Conservation (phyloP, 2,113 vertebrate genomes). For the Gnathonemus echidnorhynchus region DNA sequence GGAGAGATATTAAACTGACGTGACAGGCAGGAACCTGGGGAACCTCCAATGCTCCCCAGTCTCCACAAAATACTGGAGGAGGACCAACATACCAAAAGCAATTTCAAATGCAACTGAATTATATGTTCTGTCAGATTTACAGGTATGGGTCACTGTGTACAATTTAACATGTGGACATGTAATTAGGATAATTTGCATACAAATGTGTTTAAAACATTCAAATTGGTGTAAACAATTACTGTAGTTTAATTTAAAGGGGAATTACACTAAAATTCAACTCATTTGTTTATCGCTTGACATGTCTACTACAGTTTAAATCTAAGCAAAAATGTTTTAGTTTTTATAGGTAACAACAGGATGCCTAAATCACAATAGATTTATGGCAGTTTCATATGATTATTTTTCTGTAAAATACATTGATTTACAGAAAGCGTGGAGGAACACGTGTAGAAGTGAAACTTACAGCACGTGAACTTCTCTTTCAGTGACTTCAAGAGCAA, state of each 20-base stretch:
- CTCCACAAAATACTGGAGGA: background rate
- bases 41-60: background rate
- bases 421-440: background rate
- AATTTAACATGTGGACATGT: background rate
- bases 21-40: slow-evolving; percentile 19
- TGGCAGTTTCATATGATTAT: background rate
- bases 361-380: background rate
- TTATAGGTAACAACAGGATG: background rate
- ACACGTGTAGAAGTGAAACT: background rate
- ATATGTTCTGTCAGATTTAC: background rate
- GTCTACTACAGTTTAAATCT: background rate
- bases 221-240: background rate
- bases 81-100: background rate
- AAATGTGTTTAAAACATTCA: slow-evolving; percentile 9
- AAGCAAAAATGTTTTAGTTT: background rate
- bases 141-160: slow-evolving; percentile 4
- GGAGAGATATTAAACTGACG: slow-evolving; percentile 22
- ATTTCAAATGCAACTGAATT: background rate
- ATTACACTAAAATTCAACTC: background rate
- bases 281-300: background rate
- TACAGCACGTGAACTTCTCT: background rate
- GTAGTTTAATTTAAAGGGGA: slow-evolving; percentile 10
- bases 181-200: slow-evolving; percentile 9
- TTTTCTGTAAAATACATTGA: background rate
- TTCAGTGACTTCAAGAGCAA: background rate